Conservation (phyloP, 2,888 invertebrate species). For the Nebria brevicollis region DNA sequence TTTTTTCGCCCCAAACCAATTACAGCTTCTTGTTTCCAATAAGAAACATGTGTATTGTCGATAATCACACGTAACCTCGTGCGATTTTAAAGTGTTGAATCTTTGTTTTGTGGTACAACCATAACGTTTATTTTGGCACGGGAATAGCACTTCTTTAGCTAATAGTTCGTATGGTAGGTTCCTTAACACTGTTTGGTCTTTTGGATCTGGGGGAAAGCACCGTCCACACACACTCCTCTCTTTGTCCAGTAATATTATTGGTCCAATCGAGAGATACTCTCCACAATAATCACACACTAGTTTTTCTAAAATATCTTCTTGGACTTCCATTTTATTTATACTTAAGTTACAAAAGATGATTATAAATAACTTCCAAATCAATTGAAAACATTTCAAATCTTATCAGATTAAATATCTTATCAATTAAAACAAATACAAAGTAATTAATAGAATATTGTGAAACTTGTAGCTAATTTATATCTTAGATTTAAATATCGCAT, state of each 20-base stretch:
- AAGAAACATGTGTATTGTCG: background rate
- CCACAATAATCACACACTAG: conserved; percentile 5
- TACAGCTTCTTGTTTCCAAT: background rate
- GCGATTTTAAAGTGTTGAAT: background rate
- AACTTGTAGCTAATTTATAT: no score
- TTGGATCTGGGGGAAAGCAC: background rate
- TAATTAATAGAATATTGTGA: no score
- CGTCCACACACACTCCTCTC: conserved; percentile 9
- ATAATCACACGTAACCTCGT: background rate
- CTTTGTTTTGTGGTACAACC: background rate
- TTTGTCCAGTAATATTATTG: background rate
- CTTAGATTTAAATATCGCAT: no score
- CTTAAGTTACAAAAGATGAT: no score
- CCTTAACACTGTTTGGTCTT: background rate
- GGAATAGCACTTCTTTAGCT: background rate
- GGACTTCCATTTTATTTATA: background rate
- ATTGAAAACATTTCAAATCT: no score
- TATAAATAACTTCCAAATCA: no score
- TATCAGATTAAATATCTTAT: no score
- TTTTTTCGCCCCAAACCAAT: background rate
- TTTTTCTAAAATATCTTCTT: background rate
- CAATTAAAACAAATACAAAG: no score
- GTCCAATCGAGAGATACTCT: conserved; percentile 7
- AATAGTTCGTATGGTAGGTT: background rate
- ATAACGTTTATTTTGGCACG: background rate